Evolutionary conservation across 2,888 invertebrate species (phyloP).

Genomic region (Altica lythri): DNA sequence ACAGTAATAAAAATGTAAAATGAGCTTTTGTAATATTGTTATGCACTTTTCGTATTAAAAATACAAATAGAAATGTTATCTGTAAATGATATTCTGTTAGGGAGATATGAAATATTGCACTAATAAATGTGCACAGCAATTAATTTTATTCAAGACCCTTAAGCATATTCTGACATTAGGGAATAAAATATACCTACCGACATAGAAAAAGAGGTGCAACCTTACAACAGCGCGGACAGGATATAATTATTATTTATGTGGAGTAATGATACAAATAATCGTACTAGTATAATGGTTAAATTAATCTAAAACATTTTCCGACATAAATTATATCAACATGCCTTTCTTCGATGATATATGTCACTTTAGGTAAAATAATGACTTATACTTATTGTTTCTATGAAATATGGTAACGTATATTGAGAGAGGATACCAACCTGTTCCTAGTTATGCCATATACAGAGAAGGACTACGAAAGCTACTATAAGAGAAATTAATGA

Average conservation of each 20-base stretch:
- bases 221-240: no score
- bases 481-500: neutral
- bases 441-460: conserved; percentile 11
- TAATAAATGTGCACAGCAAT: no score
- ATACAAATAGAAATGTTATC: no score
- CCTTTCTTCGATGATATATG: conserved; percentile 17
- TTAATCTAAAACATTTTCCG: conserved; percentile 18
- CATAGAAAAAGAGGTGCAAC: no score
- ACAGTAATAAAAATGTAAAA: no score
- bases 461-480: conserved; percentile 8
- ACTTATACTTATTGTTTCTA: conserved; percentile 26
- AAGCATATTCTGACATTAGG: no score
- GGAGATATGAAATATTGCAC: no score
- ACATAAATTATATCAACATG: conserved; percentile 16
- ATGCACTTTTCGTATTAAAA: no score
- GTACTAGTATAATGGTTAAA: conserved; percentile 9
- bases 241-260: conserved; percentile 17
- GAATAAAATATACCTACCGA: no score
- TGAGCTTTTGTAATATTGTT: no score
- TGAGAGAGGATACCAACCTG: conserved; percentile 34
- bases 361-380: conserved; percentile 24
- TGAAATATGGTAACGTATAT: conserved; percentile 37
- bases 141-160: no score
- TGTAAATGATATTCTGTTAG: no score
- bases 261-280: conserved; percentile 20